A percentile compares a stretch with the other conserved stretches of the same genome.
These are phyloP conservation scores for Gnatocerus cornutus DNA, from an alignment of 2,888 invertebrate species.

Conservation along the genomic window DNA sequence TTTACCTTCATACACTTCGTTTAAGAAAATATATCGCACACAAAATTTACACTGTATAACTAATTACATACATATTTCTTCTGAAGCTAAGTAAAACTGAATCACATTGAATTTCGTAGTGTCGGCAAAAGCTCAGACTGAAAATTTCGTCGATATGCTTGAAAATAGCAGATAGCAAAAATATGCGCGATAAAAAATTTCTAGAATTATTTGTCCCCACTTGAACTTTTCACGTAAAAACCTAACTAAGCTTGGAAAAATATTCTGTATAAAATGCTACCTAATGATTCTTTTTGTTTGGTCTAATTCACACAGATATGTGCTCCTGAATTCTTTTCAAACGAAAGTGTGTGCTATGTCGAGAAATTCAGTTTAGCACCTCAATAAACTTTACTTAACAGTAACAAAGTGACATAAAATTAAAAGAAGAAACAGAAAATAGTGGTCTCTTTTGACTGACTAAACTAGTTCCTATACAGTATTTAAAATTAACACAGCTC, in stretches of 20 bases:
- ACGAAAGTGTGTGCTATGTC: constrained; percentile 46
- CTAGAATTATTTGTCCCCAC: constrained; percentile 34
- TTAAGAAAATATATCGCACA: constrained; percentile 56
- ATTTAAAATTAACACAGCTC: constrained; percentile 60
- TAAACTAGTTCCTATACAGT: constrained; percentile 54
- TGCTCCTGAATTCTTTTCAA: constrained; percentile 55
- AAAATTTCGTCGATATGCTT: constrained; percentile 60
- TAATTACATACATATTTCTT: constrained; percentile 28
- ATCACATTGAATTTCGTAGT: constrained; percentile 39
- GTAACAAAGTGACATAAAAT: constrained; percentile 52
- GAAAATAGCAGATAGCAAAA: constrained; percentile 62
- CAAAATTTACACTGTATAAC: constrained; percentile 54
- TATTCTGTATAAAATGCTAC: constrained; percentile 63
- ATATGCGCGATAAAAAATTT: constrained; percentile 55
- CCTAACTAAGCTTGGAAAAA: constrained; percentile 67
- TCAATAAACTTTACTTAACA: constrained; percentile 50
- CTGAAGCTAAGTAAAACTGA: constrained; percentile 29
- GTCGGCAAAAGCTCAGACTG: constrained; percentile 44
- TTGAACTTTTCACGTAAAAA: constrained; percentile 56
- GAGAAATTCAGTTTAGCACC: constrained; percentile 48
- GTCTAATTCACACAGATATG: constrained; percentile 65
- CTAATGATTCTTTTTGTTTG: constrained; percentile 60
- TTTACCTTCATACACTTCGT: constrained; percentile 44
- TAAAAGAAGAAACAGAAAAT: constrained; percentile 49
- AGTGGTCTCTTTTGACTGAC: constrained; percentile 51